These are phyloP conservation scores for Pterobdella sp. DNA, from an alignment of 2,888 invertebrate species.

Conservation along the genomic window DNA sequence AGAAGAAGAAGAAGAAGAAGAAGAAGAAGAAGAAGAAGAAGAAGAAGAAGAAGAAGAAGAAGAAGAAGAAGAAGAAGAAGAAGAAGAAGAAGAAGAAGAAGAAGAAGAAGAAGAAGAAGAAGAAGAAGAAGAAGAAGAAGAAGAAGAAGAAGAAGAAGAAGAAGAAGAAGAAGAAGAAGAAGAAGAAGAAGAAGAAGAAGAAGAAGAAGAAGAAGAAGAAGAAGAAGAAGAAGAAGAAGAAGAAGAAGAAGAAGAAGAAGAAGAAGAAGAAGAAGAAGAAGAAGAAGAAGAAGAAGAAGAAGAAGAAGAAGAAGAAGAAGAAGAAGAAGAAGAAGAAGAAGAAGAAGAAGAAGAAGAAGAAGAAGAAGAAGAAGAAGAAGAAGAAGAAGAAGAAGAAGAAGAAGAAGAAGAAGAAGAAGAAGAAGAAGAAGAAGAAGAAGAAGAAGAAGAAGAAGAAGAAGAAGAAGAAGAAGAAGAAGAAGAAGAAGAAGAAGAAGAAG, in stretches of 20 bases:
- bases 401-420: constrained; percentile 12
- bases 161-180: neutral
- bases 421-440: neutral
- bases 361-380: constrained; percentile 6
- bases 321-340: neutral
- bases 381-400: neutral
- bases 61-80: neutral
- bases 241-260: constrained; percentile 11
- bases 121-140: constrained; percentile 4
- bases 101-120: constrained; percentile 2
- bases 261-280: neutral
- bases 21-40: neutral
- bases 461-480: neutral
- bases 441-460: neutral
- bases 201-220: neutral
- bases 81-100: constrained; percentile 6
- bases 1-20: constrained; percentile 1
- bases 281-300: constrained; percentile 7
- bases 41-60: neutral
- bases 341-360: neutral
- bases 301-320: neutral
- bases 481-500: neutral
- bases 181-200: neutral
- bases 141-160: constrained; percentile 1
- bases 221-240: neutral